Percentiles rank a stretch among this genome's conserved stretches.
These are phyloP conservation scores for Dolichotis patagonum DNA, from an alignment of 2,113 vertebrate species.

Conservation along the genomic window DNA sequence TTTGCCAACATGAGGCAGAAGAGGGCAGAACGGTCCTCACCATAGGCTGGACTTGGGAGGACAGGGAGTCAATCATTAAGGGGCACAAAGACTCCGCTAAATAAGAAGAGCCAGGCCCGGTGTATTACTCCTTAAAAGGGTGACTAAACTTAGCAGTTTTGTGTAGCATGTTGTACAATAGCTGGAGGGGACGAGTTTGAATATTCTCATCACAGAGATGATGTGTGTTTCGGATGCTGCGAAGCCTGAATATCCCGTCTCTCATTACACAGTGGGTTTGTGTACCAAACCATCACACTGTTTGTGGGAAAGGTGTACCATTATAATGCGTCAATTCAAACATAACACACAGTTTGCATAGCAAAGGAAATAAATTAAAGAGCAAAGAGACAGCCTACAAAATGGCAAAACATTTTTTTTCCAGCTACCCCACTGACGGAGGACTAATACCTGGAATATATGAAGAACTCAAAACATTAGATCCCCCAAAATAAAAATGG, in stretches of 20 bases:
- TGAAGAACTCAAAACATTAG: neutral
- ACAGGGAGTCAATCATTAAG: accelerated
- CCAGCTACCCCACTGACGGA: neutral
- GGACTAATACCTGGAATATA: neutral
- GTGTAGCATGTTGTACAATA: too few relatives aligned
- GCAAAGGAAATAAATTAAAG: neutral
- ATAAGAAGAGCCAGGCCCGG: neutral
- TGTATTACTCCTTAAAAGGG: too few relatives aligned
- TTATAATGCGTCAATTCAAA: neutral
- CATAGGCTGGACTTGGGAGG: too few relatives aligned
- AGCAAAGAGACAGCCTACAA: neutral
- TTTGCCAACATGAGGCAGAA: too few relatives aligned
- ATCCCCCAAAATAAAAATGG: neutral
- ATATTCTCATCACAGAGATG: neutral
- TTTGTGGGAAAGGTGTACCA: neutral
- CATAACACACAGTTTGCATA: neutral
- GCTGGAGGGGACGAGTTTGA: neutral
- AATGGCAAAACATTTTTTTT: neutral
- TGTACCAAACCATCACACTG: neutral
- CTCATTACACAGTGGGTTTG: neutral
- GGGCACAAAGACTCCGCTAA: too few relatives aligned
- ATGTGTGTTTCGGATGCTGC: neutral
- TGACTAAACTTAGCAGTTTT: neutral
- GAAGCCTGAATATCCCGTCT: neutral
- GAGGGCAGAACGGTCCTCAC: too few relatives aligned